phyloP scores from a whole-genome alignment of 2,113 vertebrate genomes.

The Galbula dea region DNA sequence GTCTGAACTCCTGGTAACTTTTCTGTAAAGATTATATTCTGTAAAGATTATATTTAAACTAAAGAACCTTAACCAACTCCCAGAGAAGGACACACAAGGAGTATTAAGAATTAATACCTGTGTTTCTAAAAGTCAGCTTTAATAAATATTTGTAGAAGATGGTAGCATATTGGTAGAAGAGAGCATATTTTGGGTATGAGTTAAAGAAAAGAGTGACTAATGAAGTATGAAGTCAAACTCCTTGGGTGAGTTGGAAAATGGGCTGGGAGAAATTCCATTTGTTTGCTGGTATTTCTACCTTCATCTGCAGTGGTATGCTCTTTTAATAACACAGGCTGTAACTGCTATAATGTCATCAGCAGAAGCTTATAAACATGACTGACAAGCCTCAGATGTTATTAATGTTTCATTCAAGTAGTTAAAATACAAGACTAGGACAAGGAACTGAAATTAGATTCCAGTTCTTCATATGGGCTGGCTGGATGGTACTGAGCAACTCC shows the following conservation, averaged over 20 bases:
- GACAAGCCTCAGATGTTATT: conserved; percentile 14
- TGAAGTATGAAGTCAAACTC: not conserved
- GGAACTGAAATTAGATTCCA: not conserved
- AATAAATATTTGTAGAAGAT: not conserved
- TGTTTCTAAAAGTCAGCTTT: not conserved
- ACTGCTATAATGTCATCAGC: not conserved
- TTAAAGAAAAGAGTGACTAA: not conserved
- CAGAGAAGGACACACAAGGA: not conserved
- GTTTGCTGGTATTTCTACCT: conserved; percentile 8
- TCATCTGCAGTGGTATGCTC: not conserved
- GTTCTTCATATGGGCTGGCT: not conserved
- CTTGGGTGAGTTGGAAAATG: not conserved
- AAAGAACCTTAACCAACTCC: not conserved
- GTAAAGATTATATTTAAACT: not conserved
- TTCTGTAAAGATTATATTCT: not conserved
- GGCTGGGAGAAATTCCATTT: not conserved
- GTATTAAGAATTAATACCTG: fast-evolving
- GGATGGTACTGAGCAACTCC: not conserved
- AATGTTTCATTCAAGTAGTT: not conserved
- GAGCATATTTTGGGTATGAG: not conserved
- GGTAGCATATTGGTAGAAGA: not conserved
- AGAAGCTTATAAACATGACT: conserved; percentile 35
- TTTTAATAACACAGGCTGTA: not conserved
- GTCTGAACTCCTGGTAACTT: not conserved
- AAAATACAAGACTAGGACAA: not conserved